Percentiles rank a stretch among this genome's conserved stretches.
Conservation (phyloP, 2,113 vertebrate species). For the Eptesicus fuscus region DNA sequence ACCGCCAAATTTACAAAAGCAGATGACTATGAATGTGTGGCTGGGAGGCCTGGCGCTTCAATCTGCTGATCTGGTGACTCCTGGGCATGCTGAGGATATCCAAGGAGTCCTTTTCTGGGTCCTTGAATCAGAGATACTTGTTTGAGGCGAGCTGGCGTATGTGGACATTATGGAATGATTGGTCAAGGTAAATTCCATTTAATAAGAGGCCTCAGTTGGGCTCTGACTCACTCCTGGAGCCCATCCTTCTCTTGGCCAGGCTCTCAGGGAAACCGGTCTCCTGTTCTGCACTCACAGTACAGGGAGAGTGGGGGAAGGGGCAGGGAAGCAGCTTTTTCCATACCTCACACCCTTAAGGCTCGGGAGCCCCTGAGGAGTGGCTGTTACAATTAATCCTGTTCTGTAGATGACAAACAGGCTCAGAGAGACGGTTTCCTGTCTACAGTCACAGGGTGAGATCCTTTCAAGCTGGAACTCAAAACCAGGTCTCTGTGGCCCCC, state of each 20-base stretch:
- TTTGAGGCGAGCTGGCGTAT: background rate
- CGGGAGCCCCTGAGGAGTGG: background rate
- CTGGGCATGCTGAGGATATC: background rate
- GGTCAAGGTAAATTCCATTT: background rate
- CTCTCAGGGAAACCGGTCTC: background rate
- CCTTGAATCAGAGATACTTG: background rate
- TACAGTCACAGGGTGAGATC: accelerated
- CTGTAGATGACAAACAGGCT: background rate
- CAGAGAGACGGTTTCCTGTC: background rate
- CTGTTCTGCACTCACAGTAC: background rate
- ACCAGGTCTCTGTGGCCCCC: background rate
- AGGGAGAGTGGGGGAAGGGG: background rate
- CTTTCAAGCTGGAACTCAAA: background rate
- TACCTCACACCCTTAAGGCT: background rate
- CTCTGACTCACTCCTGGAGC: background rate
- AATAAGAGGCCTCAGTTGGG: background rate
- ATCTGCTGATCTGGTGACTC: background rate
- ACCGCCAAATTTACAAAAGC: background rate
- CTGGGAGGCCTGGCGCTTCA: background rate
- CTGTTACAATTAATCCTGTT: background rate
- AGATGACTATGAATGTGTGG: background rate
- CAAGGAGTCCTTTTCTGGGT: background rate
- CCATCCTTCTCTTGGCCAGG: background rate
- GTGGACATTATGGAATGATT: background rate
- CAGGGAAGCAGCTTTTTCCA: accelerated